These are phyloP conservation scores for Drosophila subsilvestris DNA, from an alignment of 2,888 invertebrate genomes.

Conservation along the genomic window DNA sequence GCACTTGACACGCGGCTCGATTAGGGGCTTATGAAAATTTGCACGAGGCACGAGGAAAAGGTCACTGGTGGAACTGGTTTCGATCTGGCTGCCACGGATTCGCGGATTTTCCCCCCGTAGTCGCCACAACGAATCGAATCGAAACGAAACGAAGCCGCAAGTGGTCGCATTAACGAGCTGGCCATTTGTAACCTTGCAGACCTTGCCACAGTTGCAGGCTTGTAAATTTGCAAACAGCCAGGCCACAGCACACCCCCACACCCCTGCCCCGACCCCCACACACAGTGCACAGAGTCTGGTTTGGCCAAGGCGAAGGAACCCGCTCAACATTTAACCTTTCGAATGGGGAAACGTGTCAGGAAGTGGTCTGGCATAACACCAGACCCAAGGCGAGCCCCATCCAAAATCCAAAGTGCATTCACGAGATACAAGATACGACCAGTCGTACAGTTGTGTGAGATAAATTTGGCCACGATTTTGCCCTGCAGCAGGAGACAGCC, in stretches of 20 bases:
- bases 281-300: slow-evolving; percentile 9
- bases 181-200: slow-evolving; percentile 73
- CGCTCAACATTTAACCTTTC: slow-evolving; percentile 68
- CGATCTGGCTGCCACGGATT: slow-evolving; percentile 19
- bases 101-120: slow-evolving; percentile 24
- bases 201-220: slow-evolving; percentile 76
- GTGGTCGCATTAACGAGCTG: slow-evolving; percentile 48
- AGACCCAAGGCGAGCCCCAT: slow-evolving; percentile 35
- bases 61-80: slow-evolving; percentile 74
- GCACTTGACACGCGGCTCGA: slow-evolving; percentile 69
- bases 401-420: slow-evolving; percentile 20
- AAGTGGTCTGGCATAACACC: slow-evolving; percentile 56
- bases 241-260: no score
- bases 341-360: slow-evolving; percentile 64
- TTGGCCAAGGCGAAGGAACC: slow-evolving; percentile 75
- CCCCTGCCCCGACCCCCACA: slow-evolving; percentile 18
- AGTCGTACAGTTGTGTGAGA: slow-evolving; percentile 10
- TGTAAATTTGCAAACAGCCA: slow-evolving; percentile 26
- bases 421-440: slow-evolving; percentile 12
- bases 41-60: slow-evolving; percentile 59
- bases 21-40: slow-evolving; percentile 64
- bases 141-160: slow-evolving; percentile 44
- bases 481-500: slow-evolving; percentile 28
- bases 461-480: slow-evolving; percentile 37
- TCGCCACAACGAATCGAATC: neutral